phyloP scores from a whole-genome alignment of 2,797 vertebrate genomes.

The Peromyscus nudipes region DNA sequence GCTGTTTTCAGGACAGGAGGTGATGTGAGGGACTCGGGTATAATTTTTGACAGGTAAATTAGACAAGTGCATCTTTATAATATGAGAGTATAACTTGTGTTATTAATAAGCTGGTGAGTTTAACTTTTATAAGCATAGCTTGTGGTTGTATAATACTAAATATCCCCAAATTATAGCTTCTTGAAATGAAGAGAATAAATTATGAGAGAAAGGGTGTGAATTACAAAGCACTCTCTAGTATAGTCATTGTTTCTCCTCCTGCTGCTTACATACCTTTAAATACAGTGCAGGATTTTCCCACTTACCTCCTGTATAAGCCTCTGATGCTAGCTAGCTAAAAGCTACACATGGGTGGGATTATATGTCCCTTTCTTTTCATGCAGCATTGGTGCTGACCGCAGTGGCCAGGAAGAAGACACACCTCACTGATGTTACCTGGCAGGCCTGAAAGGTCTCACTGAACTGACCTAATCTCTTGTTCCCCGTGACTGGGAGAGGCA shows the following conservation, averaged over 20 bases:
- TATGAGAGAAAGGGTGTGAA: constrained; percentile 29
- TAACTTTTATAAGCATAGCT: constrained; percentile 73
- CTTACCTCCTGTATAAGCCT: not conserved
- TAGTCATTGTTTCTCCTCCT: constrained; percentile 52
- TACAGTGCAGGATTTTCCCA: not conserved
- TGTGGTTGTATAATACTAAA: constrained; percentile 52
- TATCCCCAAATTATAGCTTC: constrained; percentile 58
- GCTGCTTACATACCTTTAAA: constrained; percentile 59
- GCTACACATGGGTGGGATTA: not conserved
- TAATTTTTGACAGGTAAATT: constrained; percentile 66
- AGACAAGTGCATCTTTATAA: constrained; percentile 75
- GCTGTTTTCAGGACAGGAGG: constrained; percentile 68
- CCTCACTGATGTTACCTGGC: not conserved
- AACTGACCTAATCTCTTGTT: constrained; percentile 27
- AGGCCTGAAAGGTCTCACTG: not conserved
- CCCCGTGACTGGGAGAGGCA: not conserved
- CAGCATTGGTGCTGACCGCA: not conserved
- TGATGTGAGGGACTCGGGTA: constrained; percentile 52
- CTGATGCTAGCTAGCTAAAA: not conserved
- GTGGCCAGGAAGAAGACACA: not conserved
- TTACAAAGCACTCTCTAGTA: constrained; percentile 46
- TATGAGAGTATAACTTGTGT: constrained; percentile 68
- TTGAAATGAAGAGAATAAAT: constrained; percentile 41
- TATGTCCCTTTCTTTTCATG: not conserved
- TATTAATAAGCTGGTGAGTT: constrained; percentile 75